Base-by-base conservation (phyloP, 2,888 invertebrate genomes). In the Eupithecia dodoneata region DNA sequence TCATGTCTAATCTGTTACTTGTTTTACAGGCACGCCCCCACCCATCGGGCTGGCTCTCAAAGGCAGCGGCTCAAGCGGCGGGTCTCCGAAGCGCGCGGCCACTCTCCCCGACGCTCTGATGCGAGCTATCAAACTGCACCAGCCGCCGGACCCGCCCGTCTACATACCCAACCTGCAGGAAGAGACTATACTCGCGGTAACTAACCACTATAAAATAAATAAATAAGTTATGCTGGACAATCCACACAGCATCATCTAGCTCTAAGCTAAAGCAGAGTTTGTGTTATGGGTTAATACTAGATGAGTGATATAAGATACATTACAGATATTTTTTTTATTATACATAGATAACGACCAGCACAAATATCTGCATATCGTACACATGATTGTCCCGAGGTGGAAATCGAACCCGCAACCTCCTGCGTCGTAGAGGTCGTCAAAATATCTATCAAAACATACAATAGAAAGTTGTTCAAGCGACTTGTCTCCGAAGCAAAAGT, bases 121-220 rank as follows among this genome's bases (percentile, higher is more conserved):
- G 84, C 93, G 94, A 81, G 95, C 95, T 82, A 90, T 96, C 82
- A 91, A 96, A 84, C 86, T 92, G 88, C 95, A 95, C 86, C 83
- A 86, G 84, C 87, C 87, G 84, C 86, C 85, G 83, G 93, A 94
- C 75, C 93, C 93, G 87, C 94, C 94, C 83, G 98, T 98, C 94
- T 97, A 98, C 88, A 97, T 99, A 30, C 99, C 99, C 15, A 99
- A 99, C 90, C 95, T 99, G 86, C 98, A 98, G 75, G 99, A 99
- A 93, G 99, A 99, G 94, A 99, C 99, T 18, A 96, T 99, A 71
- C 96, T 99, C 87, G 99, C 99, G 90, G 97, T 97, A 86, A 90
- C n/a, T 52, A 45, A 44, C 45, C n/a, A 69, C 9, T 45, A 63
- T 30, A 30, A 30, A 30, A 30, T 30, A 30, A 30, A 30, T 30